Evolutionary conservation across 1,140 invertebrate species (phyloP), one percentile per base, ranked within the genome.

Genomic region (Eciton burchellii): DNA sequence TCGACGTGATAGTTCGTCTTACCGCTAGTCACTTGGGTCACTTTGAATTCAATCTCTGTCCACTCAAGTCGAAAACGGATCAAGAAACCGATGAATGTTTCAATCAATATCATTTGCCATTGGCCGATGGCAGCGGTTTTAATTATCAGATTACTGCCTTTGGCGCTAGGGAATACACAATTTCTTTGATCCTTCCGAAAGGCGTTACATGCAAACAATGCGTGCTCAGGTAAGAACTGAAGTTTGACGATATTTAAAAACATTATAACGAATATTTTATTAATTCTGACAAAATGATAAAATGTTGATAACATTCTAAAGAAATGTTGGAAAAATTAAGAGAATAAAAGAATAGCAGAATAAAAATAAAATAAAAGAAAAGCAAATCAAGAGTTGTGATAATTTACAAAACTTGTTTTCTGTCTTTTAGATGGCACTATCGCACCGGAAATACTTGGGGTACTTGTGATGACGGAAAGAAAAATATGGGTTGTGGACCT

Each of bases 31-130:
- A 98, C 90, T 93, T 94, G 83, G 98, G 95, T 2, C 89, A 92
- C 68, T 96, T 96, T 74, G 89, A 91, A 79, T 96, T 95, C 88
- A 84, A 94, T 6, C 57, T 96, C 3, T 96, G 96, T 77, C 93
- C 94, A 21, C 87, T 95, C 49, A 88, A 92, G 21, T 26, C 83
- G 11, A 81, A 81, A 0, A 87, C 35, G 82, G 87, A 91, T 1
- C 94, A 95, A 0, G 95, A 95, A 71, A 95, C 94, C 0, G 95
- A 97, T 81, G 94, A 94, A 0, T 97, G 96, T 88, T 95, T 97
- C 82, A 87, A 94, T 11, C 88, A 93, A 35, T 94, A 97, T 90
- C 92, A 96, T 0, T 82, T 97, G 12, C 81, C 85, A 8, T 86
- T 96, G 16, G 88, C 86, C 1, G 92, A 96, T 85, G 94, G 94